Conservation (phyloP, 2,888 invertebrate species). For the Neoascia interrupta region DNA sequence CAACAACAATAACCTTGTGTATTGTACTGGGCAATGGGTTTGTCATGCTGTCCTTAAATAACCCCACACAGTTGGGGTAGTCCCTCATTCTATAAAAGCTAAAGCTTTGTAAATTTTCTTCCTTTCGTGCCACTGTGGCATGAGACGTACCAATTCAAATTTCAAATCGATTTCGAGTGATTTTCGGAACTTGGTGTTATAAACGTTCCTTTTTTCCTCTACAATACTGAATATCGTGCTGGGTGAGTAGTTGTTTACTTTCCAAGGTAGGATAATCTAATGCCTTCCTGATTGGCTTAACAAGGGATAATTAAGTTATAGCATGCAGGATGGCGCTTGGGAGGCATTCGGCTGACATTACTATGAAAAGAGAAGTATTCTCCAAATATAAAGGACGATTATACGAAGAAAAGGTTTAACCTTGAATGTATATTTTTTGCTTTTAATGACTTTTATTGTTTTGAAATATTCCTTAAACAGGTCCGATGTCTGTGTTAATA, state of each 20-base stretch:
- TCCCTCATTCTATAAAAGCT: conserved; percentile 18
- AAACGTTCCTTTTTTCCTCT: too few species aligned
- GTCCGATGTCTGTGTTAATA: too few species aligned
- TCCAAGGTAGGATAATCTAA: conserved; percentile 9
- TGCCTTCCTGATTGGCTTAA: conserved; percentile 17
- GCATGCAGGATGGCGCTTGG: too few species aligned
- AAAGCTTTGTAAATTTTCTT: not conserved
- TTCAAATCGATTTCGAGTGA: conserved; percentile 45
- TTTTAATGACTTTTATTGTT: too few species aligned
- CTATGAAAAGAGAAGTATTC: too few species aligned
- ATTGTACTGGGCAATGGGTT: conserved; percentile 35
- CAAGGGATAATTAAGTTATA: too few species aligned
- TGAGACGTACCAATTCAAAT: conserved; percentile 33
- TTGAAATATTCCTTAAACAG: too few species aligned
- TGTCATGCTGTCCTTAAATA: conserved; percentile 44
- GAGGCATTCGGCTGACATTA: too few species aligned
- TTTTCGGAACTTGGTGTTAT: conserved; percentile 17
- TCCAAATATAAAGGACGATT: too few species aligned
- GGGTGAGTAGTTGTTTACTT: conserved; percentile 17
- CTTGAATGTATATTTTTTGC: too few species aligned
- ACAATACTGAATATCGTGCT: conserved; percentile 17
- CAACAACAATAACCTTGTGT: conserved; percentile 42
- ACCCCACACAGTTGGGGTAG: conserved; percentile 38
- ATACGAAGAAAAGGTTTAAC: too few species aligned
- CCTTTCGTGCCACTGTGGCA: conserved; percentile 32